These are phyloP conservation scores for Drosophila dunni DNA, from an alignment of 1,140 invertebrate species.

Conservation along the genomic window DNA sequence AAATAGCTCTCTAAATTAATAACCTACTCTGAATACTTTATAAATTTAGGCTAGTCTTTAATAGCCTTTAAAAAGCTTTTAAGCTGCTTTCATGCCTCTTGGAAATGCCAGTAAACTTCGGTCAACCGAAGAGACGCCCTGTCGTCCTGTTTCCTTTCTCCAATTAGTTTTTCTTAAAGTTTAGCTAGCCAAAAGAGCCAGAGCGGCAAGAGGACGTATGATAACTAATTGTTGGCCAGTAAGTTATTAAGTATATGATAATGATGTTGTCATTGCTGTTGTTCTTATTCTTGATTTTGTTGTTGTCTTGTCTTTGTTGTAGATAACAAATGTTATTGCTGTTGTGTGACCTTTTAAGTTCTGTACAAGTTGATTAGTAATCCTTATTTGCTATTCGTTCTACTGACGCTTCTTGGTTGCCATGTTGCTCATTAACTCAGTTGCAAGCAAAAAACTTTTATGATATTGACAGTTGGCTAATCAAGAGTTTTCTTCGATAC, in stretches of 20 bases:
- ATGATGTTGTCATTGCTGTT: slow-evolving; percentile 30
- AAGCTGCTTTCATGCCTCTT: slow-evolving; percentile 9
- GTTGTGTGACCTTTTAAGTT: slow-evolving; percentile 61
- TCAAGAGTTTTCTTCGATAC: slow-evolving; percentile 36
- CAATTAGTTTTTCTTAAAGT: slow-evolving; percentile 4
- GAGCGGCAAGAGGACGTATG: background rate
- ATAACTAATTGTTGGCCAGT: slow-evolving; percentile 27
- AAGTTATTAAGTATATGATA: slow-evolving; percentile 41
- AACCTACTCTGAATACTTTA: too few relatives aligned
- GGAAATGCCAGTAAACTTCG: slow-evolving; percentile 40
- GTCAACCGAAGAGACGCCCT: slow-evolving; percentile 24
- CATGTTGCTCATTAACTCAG: slow-evolving; percentile 55
- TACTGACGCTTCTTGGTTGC: slow-evolving; percentile 26
- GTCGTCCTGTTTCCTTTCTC: slow-evolving; percentile 26
- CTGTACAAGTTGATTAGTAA: slow-evolving; percentile 32
- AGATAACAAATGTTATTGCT: slow-evolving; percentile 16
- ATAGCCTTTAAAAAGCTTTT: background rate
- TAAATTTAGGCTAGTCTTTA: too few relatives aligned
- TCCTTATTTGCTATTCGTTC: slow-evolving; percentile 30
- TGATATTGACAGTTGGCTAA: slow-evolving; percentile 32
- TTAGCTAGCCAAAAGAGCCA: slow-evolving; percentile 19
- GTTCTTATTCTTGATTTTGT: slow-evolving; percentile 21
- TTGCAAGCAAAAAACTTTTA: slow-evolving; percentile 23
- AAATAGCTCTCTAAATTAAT: too few relatives aligned
- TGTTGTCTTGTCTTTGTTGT: slow-evolving; percentile 27